phyloP scores from a whole-genome alignment of 2,797 vertebrate species.

The Coilia nasus region DNA sequence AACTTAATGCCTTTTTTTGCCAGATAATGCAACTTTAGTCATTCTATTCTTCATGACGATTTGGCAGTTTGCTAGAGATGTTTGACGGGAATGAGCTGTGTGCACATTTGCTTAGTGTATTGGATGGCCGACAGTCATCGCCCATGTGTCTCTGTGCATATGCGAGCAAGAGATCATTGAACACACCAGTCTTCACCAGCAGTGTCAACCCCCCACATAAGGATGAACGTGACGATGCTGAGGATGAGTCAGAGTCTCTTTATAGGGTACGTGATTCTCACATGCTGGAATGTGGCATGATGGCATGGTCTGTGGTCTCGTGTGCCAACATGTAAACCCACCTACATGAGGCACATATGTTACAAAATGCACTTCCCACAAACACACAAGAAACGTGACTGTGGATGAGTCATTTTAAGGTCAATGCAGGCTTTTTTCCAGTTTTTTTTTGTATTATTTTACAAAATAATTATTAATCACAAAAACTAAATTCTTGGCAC shows the following conservation, averaged over 20 bases:
- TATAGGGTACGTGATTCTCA: neutral
- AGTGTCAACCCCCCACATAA: slow-evolving; percentile 22
- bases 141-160: neutral
- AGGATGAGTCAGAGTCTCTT: neutral
- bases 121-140: slow-evolving; percentile 25
- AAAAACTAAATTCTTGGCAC: neutral
- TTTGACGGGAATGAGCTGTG: slow-evolving; percentile 27
- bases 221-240: neutral
- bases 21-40: slow-evolving; percentile 46
- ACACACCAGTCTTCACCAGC: slow-evolving; percentile 41
- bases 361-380: slow-evolving; percentile 38
- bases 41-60: neutral
- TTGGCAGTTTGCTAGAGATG: neutral
- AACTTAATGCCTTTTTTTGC: slow-evolving; percentile 39
- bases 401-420: neutral
- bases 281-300: neutral
- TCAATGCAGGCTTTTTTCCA: neutral
- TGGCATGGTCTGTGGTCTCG: slow-evolving; percentile 16
- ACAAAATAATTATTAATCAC: neutral
- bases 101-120: slow-evolving; percentile 43
- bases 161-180: slow-evolving; percentile 35
- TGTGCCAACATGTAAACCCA: slow-evolving; percentile 21
- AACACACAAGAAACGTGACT: neutral
- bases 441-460: neutral
- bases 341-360: slow-evolving; percentile 22